A percentile compares a stretch with the other conserved stretches of the same genome.
Evolutionary conservation across 2,113 vertebrate species (phyloP).

Genomic region (Acinonyx jubatus): DNA sequence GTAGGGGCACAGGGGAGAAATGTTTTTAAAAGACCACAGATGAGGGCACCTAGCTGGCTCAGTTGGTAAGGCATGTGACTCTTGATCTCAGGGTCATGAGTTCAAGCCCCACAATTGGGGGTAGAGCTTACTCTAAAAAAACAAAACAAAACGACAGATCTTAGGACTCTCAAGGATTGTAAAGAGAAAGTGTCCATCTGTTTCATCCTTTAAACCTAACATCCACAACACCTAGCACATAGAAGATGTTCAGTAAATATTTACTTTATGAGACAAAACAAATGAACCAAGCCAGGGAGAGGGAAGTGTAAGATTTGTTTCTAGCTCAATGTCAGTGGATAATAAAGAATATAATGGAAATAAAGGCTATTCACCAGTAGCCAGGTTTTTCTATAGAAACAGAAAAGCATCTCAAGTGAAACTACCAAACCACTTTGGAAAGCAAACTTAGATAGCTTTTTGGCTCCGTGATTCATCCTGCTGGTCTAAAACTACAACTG

Average conservation of each 20-base stretch:
- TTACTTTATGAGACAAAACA: slow-evolving; percentile 4
- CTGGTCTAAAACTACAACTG: neutral
- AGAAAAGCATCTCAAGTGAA: neutral
- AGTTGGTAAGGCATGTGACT: neutral
- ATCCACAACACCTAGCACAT: neutral
- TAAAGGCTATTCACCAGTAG: neutral
- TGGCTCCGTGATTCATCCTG: neutral
- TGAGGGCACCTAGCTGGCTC: neutral
- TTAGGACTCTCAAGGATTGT: neutral
- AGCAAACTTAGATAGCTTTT: neutral
- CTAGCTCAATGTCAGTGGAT: neutral
- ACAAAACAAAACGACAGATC: neutral
- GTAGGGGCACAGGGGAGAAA: neutral
- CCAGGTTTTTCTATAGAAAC: neutral
- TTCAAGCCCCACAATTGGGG: neutral
- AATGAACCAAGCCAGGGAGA: neutral
- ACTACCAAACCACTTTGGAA: neutral
- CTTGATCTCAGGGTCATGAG: neutral
- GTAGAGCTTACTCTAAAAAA: neutral
- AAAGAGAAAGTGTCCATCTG: neutral
- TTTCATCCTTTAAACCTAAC: neutral
- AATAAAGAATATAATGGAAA: neutral
- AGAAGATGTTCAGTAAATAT: neutral
- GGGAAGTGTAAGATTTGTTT: neutral
- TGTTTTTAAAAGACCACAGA: neutral